phyloP scores from a whole-genome alignment of 2,888 invertebrate genomes.

The Euphydryas editha region DNA sequence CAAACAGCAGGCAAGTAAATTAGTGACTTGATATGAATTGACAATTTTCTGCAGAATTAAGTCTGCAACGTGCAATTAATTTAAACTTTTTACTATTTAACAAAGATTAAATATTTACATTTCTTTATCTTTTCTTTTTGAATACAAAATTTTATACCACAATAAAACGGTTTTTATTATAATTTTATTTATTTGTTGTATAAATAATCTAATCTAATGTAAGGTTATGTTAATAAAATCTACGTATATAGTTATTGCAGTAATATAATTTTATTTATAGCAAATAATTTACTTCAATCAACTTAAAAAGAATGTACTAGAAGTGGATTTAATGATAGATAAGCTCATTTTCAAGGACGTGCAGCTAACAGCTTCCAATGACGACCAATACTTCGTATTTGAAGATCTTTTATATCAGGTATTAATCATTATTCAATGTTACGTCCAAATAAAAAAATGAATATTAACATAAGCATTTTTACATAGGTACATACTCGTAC shows the following conservation, averaged over 20 bases:
- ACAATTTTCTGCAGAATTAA: not conserved
- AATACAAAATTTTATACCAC: too few species aligned
- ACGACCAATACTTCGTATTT: conserved; percentile 98
- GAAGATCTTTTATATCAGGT: conserved; percentile 98
- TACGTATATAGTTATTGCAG: not conserved
- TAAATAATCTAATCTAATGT: too few species aligned
- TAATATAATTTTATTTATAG: conserved; percentile 63
- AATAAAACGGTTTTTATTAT: too few species aligned
- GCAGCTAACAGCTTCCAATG: conserved; percentile 97
- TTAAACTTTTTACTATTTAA: too few species aligned
- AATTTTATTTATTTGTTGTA: too few species aligned
- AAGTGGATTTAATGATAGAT: conserved; percentile 96
- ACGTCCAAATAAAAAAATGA: not conserved
- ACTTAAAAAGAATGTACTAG: conserved; percentile 91
- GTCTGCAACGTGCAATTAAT: too few species aligned
- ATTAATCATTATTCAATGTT: too few species aligned
- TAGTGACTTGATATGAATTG: not conserved
- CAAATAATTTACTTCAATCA: conserved; percentile 90
- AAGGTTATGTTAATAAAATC: not conserved
- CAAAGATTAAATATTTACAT: too few species aligned
- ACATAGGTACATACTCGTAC: too few species aligned
- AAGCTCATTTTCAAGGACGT: conserved; percentile 98
- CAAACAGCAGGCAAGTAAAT: conserved; percentile 82
- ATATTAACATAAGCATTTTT: too few species aligned
- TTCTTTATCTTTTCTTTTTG: too few species aligned